Base-by-base conservation (phyloP, 2,797 vertebrate species). In the Chaetophractus vellerosus region DNA sequence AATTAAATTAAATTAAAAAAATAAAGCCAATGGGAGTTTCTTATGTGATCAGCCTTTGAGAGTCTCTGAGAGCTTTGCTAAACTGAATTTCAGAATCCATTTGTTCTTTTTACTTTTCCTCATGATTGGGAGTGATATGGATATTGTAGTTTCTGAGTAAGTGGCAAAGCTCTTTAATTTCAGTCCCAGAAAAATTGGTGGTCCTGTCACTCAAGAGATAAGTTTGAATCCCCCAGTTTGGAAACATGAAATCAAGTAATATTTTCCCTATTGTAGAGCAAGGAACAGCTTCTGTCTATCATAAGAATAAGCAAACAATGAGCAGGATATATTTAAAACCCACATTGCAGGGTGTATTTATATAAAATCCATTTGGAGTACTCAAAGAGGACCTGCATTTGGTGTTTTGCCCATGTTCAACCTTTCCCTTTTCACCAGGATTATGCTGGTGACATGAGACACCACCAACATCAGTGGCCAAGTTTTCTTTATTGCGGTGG, bases 1-100 rank as follows among this genome's bases (percentile, higher is more conserved):
- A n/a, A n/a, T n/a, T n/a, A n/a, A n/a, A n/a, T n/a, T n/a, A n/a
- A n/a, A n/a, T n/a, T 38, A 38, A 38, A 38, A 45, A 45, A 45
- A 45, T 89, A 83, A 93, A 88, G 38, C 24, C 33, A 79, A 9
- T 38, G 14, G 31, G 23, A 78, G 68, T 50, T n/a, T 69, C 48
- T 85, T 76, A 81, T 52, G 15, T n/a, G 10, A 8, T 19, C 79
- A 55, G 71, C 36, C 45, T 68, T 92, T 64, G 55, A 72, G 86
- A 48, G 33, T 76, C 68, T 83, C 93, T 86, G 48, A 76, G 15
- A 91, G 6, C 57, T 86, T 90, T 52, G 48, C 24, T 45, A 55
- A 89, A 91, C 28, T 72, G 50, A 85, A 18, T 41, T 86, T 90
- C 31, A 89, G 68, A 68, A 68, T 94, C 36, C 23, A 31, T 78